Evolutionary conservation across 1,140 invertebrate genomes (phyloP).

Genomic region (Drosophila mojavensis): DNA sequence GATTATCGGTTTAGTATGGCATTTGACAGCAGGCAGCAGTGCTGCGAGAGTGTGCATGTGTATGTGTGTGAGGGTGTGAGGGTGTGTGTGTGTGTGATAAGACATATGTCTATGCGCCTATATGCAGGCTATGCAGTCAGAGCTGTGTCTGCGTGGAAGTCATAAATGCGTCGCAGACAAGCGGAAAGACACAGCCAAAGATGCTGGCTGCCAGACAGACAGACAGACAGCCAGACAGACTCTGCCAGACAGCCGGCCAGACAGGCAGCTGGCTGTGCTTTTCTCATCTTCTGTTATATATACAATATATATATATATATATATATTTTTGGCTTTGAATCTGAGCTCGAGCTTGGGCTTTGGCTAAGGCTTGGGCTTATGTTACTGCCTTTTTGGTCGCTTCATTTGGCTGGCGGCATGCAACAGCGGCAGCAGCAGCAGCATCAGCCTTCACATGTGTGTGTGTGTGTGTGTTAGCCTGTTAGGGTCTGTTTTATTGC

Average conservation of each 20-base stretch:
- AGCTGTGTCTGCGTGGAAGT: conserved; percentile 51
- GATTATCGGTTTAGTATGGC: conserved; percentile 81
- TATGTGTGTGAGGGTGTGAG: conserved; percentile 49
- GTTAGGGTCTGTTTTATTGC: conserved; percentile 80
- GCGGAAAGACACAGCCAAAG: conserved; percentile 65
- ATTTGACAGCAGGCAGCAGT: conserved; percentile 67
- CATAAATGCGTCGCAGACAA: conserved; percentile 79
- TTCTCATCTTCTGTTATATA: neutral
- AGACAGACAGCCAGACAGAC: neutral
- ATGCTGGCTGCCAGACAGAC: conserved; percentile 58
- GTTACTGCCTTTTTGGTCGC: conserved; percentile 54
- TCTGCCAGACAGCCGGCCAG: conserved; percentile 8
- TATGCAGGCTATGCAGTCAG: conserved; percentile 65
- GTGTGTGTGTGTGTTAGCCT: conserved; percentile 48
- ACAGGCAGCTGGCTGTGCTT: conserved; percentile 29
- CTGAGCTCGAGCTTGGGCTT: conserved; percentile 16
- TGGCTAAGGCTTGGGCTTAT: conserved; percentile 2
- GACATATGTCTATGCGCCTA: conserved; percentile 75
- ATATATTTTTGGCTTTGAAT: conserved; percentile 26
- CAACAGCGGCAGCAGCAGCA: conserved; percentile 53
- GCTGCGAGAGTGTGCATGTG: conserved; percentile 37
- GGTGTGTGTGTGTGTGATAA: conserved; percentile 62
- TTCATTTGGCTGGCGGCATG: conserved; percentile 73
- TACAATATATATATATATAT: too few species aligned
- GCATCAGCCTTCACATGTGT: conserved; percentile 22